phyloP scores from a whole-genome alignment of 2,888 invertebrate genomes.

The Theodoxus fluviatilis region DNA sequence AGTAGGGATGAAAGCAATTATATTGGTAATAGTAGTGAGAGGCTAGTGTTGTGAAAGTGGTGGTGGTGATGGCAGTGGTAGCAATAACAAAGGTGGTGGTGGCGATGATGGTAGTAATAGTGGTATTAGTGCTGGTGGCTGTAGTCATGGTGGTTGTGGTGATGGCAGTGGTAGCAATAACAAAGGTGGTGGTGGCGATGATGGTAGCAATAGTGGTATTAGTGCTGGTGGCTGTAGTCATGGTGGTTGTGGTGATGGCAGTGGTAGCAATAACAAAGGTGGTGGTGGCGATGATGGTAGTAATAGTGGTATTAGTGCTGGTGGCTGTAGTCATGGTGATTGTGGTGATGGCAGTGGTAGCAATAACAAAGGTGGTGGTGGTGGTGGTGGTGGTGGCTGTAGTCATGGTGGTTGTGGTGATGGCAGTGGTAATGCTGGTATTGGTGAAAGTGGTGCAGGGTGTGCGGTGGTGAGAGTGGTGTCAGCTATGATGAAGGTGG shows the following conservation, averaged over 20 bases:
- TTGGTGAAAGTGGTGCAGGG: not conserved
- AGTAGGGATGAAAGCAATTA: too few relatives aligned
- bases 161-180: not conserved
- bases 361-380: not conserved
- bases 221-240: not conserved
- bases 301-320: not conserved
- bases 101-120: too few relatives aligned
- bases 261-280: not conserved
- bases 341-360: not conserved
- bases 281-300: constrained; percentile 6
- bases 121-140: too few relatives aligned
- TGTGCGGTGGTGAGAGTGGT: not conserved
- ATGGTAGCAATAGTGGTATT: not conserved
- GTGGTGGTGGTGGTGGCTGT: not conserved
- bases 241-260: not conserved
- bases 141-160: not conserved
- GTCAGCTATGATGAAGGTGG: not conserved
- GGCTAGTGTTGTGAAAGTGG: too few relatives aligned
- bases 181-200: not conserved
- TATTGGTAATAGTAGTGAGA: too few relatives aligned
- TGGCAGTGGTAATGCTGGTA: not conserved
- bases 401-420: not conserved
- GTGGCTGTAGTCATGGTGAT: not conserved
- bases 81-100: too few relatives aligned
- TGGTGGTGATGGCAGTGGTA: too few relatives aligned